Percentiles rank a stretch among this genome's conserved stretches.
These are phyloP conservation scores for Troides helena DNA, from an alignment of 2,888 invertebrate species.

Conservation along the genomic window DNA sequence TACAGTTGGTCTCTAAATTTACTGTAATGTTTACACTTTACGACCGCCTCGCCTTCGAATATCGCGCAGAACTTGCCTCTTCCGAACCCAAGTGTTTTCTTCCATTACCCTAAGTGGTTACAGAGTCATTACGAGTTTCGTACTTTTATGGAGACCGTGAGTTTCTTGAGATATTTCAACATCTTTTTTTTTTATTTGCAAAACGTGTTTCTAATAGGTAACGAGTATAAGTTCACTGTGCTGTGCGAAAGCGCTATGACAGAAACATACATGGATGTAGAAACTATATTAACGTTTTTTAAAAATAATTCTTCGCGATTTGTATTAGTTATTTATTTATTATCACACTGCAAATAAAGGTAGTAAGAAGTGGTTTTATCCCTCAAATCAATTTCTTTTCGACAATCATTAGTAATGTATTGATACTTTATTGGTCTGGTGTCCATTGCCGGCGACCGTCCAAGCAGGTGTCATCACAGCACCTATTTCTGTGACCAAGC, in stretches of 20 bases:
- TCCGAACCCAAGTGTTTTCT: conserved; percentile 48
- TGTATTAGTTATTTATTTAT: no score
- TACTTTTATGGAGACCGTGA: conserved; percentile 26
- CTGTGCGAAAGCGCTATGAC: neutral
- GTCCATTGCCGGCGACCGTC: no score
- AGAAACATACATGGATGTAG: neutral
- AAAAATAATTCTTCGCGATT: no score
- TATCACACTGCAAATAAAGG: no score
- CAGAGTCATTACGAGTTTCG: conserved; percentile 28
- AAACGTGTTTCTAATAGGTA: conserved; percentile 25
- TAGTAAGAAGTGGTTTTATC: no score
- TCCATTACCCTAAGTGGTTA: conserved; percentile 47
- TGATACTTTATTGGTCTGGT: no score
- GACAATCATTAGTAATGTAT: no score
- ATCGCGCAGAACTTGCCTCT: conserved; percentile 42
- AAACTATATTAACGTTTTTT: no score
- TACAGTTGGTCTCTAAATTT: conserved; percentile 27
- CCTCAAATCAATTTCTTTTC: no score
- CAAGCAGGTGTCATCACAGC: no score
- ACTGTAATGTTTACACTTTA: conserved; percentile 44
- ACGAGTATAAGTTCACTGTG: neutral
- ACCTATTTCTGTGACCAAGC: no score
- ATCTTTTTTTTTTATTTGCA: conserved; percentile 21
- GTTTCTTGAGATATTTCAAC: conserved; percentile 31
- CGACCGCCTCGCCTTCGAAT: conserved; percentile 38